Conservation (phyloP, 2,888 invertebrate genomes). For the Patella ulyssiponensis region DNA sequence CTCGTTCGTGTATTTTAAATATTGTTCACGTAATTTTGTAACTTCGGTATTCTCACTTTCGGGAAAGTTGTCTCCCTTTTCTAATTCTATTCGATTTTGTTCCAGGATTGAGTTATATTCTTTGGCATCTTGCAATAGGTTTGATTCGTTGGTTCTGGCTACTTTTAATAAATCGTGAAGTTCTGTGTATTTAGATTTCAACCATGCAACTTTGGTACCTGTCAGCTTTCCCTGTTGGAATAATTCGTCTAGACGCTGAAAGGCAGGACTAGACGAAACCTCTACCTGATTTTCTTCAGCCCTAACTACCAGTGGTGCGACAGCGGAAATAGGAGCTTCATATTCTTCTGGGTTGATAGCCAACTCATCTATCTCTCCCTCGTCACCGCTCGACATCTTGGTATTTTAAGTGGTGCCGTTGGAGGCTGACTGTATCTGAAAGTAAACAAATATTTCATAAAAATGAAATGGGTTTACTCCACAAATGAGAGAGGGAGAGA, state of each 20-base stretch:
- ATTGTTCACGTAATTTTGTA: slow-evolving; percentile 66
- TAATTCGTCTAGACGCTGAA: slow-evolving; percentile 71
- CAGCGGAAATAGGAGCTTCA: slow-evolving; percentile 65
- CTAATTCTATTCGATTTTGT: slow-evolving; percentile 63
- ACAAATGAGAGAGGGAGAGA: too few relatives aligned
- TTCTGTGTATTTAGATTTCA: slow-evolving; percentile 72
- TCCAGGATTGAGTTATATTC: slow-evolving; percentile 62
- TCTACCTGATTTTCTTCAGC: slow-evolving; percentile 71
- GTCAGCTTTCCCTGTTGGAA: slow-evolving; percentile 70
- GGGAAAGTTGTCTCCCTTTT: slow-evolving; percentile 70
- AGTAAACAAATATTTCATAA: neutral
- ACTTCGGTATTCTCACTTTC: slow-evolving; percentile 70
- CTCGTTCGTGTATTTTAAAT: slow-evolving; percentile 69
- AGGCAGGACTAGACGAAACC: slow-evolving; percentile 71
- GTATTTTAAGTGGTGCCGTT: slow-evolving; percentile 14
- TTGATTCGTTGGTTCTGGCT: slow-evolving; percentile 66
- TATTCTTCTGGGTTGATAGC: slow-evolving; percentile 48
- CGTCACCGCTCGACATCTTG: slow-evolving; percentile 27
- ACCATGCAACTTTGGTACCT: slow-evolving; percentile 69
- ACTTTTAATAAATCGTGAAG: slow-evolving; percentile 58
- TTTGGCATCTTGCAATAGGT: slow-evolving; percentile 65
- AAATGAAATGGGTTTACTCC: too few relatives aligned
- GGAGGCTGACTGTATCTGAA: neutral
- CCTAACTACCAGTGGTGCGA: slow-evolving; percentile 67
- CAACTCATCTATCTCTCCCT: slow-evolving; percentile 36